Evolutionary conservation across 2,888 invertebrate species (phyloP).

Genomic region (Sesia bembeciformis): DNA sequence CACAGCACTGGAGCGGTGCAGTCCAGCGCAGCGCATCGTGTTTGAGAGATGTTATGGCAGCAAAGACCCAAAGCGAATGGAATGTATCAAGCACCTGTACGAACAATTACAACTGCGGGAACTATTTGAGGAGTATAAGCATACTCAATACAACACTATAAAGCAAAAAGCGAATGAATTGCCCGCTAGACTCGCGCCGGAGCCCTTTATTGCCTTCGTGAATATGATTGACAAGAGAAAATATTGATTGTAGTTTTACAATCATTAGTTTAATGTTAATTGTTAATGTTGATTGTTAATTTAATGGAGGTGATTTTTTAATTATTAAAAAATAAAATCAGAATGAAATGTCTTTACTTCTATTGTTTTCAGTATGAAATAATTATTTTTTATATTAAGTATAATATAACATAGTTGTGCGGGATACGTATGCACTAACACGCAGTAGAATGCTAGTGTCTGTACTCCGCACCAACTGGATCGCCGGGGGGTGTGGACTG

Average conservation of each 20-base stretch:
- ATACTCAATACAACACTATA: constrained; percentile 81
- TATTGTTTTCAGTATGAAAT: too few relatives aligned
- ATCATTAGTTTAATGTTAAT: too few relatives aligned
- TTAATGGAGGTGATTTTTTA: too few relatives aligned
- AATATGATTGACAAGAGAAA: constrained; percentile 79
- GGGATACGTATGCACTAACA: too few relatives aligned
- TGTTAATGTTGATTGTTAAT: too few relatives aligned
- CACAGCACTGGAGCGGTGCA: constrained; percentile 82
- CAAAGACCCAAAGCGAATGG: constrained; percentile 76
- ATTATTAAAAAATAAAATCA: too few relatives aligned
- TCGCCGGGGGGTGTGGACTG: too few relatives aligned
- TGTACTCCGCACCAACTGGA: too few relatives aligned
- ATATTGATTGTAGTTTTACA: not conserved
- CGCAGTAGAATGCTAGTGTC: too few relatives aligned
- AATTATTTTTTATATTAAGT: too few relatives aligned
- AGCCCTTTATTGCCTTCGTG: constrained; percentile 81
- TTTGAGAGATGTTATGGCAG: constrained; percentile 83
- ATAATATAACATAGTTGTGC: too few relatives aligned
- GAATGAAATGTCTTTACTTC: too few relatives aligned
- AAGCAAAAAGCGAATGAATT: constrained; percentile 80
- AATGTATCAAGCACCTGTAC: constrained; percentile 35
- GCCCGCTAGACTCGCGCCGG: constrained; percentile 71
- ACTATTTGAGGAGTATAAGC: constrained; percentile 81
- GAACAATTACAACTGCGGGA: constrained; percentile 80
- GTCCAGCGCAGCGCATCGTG: constrained; percentile 76